phyloP scores from a whole-genome alignment of 2,888 invertebrate species.

The Steinernema hermaphroditum region DNA sequence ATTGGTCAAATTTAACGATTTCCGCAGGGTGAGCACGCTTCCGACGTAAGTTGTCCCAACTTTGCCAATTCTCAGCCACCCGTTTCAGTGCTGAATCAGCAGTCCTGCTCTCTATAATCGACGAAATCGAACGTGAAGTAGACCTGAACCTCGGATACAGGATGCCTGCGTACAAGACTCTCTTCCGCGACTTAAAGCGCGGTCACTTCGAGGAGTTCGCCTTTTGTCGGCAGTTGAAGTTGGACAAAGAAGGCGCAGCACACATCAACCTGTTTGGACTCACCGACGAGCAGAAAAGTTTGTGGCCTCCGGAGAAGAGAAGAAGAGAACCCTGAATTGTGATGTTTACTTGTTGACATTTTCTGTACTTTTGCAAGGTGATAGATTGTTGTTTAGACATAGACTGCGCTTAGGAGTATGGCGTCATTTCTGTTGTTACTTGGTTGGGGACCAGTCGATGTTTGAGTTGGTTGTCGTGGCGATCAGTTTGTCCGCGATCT shows the following conservation, averaged over 20 bases:
- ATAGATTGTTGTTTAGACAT: neutral
- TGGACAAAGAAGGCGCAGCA: neutral
- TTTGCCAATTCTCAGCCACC: neutral
- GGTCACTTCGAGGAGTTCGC: neutral
- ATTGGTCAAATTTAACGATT: too few species aligned
- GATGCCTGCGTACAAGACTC: neutral
- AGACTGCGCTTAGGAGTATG: neutral
- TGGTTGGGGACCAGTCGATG: neutral
- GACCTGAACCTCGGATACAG: neutral
- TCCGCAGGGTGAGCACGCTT: too few species aligned
- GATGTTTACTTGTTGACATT: neutral
- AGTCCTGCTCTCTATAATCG: neutral
- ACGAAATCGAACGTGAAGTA: neutral
- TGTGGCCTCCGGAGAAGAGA: neutral
- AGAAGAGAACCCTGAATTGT: neutral
- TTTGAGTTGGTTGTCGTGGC: neutral
- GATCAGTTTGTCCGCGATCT: neutral
- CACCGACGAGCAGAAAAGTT: neutral
- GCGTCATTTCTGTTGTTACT: neutral
- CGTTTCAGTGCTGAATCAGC: neutral
- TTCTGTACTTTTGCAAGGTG: neutral
- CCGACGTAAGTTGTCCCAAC: too few species aligned
- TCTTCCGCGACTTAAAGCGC: neutral
- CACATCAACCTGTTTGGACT: neutral
- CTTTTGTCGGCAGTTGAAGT: neutral